Evolutionary conservation across 2,888 invertebrate species (phyloP), one percentile per base, ranked within the genome.

Genomic region (Pediacus dermestoides): DNA sequence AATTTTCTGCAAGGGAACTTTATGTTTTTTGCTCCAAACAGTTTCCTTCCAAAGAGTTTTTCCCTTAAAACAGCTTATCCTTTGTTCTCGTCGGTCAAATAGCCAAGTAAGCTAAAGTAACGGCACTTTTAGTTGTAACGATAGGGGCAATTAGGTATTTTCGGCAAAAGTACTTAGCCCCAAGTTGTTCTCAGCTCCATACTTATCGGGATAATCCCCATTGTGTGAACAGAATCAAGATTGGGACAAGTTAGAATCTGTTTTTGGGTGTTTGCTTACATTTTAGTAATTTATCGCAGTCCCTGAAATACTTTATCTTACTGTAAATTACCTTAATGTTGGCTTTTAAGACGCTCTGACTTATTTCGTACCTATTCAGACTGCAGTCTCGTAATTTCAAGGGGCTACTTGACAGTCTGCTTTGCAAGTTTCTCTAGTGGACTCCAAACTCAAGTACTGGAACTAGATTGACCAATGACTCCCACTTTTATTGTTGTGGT

Each of bases 271-370:
- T 23, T 23, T 23, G 10, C 23, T 23, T 23, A 23, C 23, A 23
- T 23, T 23, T 23, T 9, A 23, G 10, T 3, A 23, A 23, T 23
- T 23, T 23, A 23, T 23, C 23, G 23, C 10, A 23, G 10, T 9
- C 23, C 23, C 23, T 23, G 10, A 23, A 23, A 23, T 23, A 10
- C 10, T 23, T 23, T 23, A 23, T 23, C 23, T 23, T 23, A n/a
- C 23, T 23, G 23, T 23, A 23, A 23, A 23, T 23, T 23, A 23
- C 23, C 23, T 23, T 23, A 23, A 23, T 23, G 23, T 23, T 23
- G 8, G 23, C 23, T 23, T 23, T 23, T 23, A 23, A 23, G 23
- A 23, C 23, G 23, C 9, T n/a, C 9, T 23, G 23, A 23, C 9
- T 23, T 23, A 23, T 23, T 23, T 23, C 23, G 9, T 3, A 23